Base-by-base conservation (phyloP, 2,888 invertebrate genomes). In the Drosophila greeni region DNA sequence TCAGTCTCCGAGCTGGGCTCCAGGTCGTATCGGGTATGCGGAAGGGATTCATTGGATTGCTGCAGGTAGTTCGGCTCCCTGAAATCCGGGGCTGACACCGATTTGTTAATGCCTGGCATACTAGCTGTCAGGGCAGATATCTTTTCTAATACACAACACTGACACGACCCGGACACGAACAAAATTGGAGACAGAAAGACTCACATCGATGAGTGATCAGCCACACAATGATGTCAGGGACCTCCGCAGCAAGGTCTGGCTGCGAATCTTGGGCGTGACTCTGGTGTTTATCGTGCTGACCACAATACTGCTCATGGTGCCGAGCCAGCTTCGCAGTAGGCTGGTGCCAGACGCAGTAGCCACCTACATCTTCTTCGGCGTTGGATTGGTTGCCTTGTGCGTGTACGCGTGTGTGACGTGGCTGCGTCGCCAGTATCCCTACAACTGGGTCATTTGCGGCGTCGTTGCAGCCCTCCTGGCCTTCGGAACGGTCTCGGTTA, bases 401-500 rank as follows among this genome's bases (percentile, higher is more conserved):
- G 6, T 76, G 6, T 81, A 72, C 29, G 54, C 70, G 6, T 67
- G 61, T 40, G 4, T 73, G 1, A 16, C 48, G 0, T 34, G 52
- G 18, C 31, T 75, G 29, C 76, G 67, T 18, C 70, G 45, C 20
- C 56, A 20, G 24, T 72, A 40, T 18, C 80, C 80, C 4, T 3
- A 20, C 9, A 72, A 82, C 24, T 84, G 84, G 81, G 16, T 73
- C 6, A 5, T 48, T 4, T 59, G 73, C 54, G 24, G 39, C 12
- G 1, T 3, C 14, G 47, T 75, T 11, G 80, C 67, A 2, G 11
- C 61, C 5, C 20, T 65, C 1, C 36, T 81, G 8, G 26, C 39
- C 0, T 0, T 74, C 26, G 84, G 74, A 24, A 37, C 52, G 6
- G 72, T 61, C 24, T 69, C 56, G 1, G 14, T 70, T 3, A 7